These are phyloP conservation scores for Dolichomitus sp. DNA, from an alignment of 2,888 invertebrate species.

Conservation along the genomic window DNA sequence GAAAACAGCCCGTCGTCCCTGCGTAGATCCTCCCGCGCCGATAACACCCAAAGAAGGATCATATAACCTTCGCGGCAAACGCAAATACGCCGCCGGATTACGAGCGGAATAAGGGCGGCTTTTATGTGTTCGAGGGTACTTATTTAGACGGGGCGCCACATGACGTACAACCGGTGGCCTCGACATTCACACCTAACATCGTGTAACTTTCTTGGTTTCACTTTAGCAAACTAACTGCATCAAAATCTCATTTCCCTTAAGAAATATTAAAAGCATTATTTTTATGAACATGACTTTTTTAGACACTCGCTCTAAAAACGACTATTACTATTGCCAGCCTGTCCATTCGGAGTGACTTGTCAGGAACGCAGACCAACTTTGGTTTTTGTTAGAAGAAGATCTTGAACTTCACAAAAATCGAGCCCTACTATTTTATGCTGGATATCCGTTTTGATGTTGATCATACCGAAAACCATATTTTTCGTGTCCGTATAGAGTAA, in stretches of 20 bases:
- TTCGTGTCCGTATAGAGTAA: too few relatives aligned
- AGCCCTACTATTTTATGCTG: too few relatives aligned
- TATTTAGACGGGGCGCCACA: constrained; percentile 10
- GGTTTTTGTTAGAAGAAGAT: too few relatives aligned
- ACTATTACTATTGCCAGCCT: too few relatives aligned
- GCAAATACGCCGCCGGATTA: constrained; percentile 81
- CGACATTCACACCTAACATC: constrained; percentile 35
- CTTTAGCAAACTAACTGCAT: neutral
- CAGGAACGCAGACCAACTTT: too few relatives aligned
- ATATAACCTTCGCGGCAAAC: constrained; percentile 81
- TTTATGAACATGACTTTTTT: too few relatives aligned
- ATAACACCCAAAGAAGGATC: constrained; percentile 81
- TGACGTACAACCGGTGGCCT: constrained; percentile 21
- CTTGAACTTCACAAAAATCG: too few relatives aligned
- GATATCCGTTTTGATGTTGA: too few relatives aligned
- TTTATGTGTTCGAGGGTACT: constrained; percentile 71
- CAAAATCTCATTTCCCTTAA: neutral
- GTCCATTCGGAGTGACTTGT: too few relatives aligned
- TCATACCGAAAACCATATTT: too few relatives aligned
- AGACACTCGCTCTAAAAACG: too few relatives aligned
- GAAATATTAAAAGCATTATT: neutral
- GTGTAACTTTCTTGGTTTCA: neutral
- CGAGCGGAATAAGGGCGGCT: constrained; percentile 75
- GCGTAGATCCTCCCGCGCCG: constrained; percentile 76
- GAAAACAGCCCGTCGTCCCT: constrained; percentile 59